Percentiles rank a stretch among this genome's conserved stretches.
Conservation (phyloP, 2,113 vertebrate genomes). For the Carassius gibelio region DNA sequence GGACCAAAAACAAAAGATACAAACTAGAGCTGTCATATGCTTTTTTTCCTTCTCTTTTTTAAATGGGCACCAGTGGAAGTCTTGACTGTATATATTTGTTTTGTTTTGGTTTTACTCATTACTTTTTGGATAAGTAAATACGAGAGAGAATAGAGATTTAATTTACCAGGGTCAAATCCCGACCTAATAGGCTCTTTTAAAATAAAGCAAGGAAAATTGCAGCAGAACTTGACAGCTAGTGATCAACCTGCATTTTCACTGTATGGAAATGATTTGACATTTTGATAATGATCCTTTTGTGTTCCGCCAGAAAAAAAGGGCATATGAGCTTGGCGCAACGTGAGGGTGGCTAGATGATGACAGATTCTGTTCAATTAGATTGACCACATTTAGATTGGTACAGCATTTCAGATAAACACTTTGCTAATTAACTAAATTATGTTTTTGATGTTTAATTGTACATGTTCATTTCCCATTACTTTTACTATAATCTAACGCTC, state of each 20-base stretch:
- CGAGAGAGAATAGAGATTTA: not conserved
- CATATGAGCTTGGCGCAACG: not conserved
- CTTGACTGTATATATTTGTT: not conserved
- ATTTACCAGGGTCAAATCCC: not conserved
- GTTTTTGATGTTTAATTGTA: not conserved
- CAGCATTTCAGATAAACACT: not conserved
- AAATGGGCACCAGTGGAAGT: not conserved
- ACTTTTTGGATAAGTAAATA: not conserved
- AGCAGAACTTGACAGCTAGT: not conserved
- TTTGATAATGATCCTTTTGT: not conserved
- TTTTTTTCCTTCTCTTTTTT: not conserved
- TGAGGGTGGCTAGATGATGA: not conserved
- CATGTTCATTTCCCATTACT: not conserved
- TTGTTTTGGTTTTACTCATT: not conserved
- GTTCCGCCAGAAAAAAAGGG: not conserved
- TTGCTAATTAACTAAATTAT: not conserved
- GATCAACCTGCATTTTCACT: not conserved
- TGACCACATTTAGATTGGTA: not conserved
- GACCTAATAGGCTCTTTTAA: not conserved
- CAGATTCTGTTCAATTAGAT: not conserved
- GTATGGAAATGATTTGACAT: constrained; percentile 2
- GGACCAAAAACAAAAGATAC: not conserved
- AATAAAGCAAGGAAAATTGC: not conserved
- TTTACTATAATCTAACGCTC: not conserved
- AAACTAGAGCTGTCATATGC: not conserved